Evolutionary conservation across 2,113 vertebrate genomes (phyloP), one percentile per base, ranked within the genome.

Genomic region (Ornithorhynchus anatinus): DNA sequence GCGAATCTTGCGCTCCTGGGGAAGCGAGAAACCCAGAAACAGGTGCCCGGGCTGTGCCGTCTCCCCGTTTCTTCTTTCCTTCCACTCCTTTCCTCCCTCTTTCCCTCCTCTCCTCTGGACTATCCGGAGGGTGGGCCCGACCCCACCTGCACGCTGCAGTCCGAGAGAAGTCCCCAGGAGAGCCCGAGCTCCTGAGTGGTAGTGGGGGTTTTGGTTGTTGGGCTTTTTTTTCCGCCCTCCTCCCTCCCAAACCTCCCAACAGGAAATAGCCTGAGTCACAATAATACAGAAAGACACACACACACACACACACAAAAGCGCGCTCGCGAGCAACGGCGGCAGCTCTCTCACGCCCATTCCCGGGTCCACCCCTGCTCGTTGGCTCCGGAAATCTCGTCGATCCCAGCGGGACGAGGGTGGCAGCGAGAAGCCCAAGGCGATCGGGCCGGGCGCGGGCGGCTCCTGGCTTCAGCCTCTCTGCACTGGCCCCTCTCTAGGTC

Each of bases 231-330:
- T 31, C 22, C 56, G 52, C 50, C 52, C 50, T 52, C 27, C n/a
- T 64, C 60, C 53, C 57, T 48, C n/a, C 25, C 32, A 60, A 70
- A 67, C 66, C 75, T 77, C 78, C 78, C 75, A 81, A 79, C 85
- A 89, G 88, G 86, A 90, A 90, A 85, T 67, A 75, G 76, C 59
- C 72, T 59, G 84, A 80, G 63, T 75, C 80, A 73, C 78, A 72
- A 63, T 61, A 83, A 54, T 27, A 76, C 77, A 54, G 50, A 22
- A 80, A 69, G 76, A 62, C 72, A 38, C 7, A 58, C 51, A 20
- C 72, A 75, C 65, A 54, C 59, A 69, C 59, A 44, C 36, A n/a
- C n/a, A n/a, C n/a, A n/a, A n/a, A n/a, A n/a, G n/a, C n/a, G n/a
- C 20, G 17, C 1, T 6, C 11, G 22, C 33, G 6, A 25, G 9